Evolutionary conservation across 2,888 invertebrate genomes (phyloP).

Genomic region (Formica aserva): DNA sequence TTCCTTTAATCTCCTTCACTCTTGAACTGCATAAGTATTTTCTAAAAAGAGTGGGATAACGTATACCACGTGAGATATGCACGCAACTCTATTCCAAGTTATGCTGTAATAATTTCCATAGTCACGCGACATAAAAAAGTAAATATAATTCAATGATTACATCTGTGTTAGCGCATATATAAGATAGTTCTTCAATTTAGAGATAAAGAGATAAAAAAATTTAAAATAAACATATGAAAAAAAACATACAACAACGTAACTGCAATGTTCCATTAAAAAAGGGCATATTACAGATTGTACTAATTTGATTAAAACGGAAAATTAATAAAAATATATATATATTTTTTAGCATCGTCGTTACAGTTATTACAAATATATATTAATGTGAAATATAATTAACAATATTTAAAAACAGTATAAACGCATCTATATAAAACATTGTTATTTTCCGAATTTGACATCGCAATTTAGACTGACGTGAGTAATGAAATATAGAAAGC

Average conservation of each 20-base stretch:
- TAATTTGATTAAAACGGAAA: not conserved
- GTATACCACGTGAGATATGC: not conserved
- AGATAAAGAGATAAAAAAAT: not conserved
- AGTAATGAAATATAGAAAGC: no score
- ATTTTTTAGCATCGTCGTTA: not conserved
- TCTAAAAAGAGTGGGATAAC: not conserved
- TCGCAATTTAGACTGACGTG: not conserved
- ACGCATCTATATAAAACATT: not conserved
- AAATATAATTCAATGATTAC: not conserved
- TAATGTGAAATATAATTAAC: not conserved
- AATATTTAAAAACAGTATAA: not conserved
- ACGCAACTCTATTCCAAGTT: not conserved
- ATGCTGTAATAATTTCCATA: not conserved
- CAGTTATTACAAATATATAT: not conserved
- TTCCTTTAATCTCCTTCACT: not conserved
- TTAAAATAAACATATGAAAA: not conserved
- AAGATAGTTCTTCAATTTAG: not conserved
- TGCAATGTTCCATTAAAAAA: not conserved
- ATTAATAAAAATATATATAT: not conserved
- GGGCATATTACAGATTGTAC: not conserved
- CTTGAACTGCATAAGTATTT: not conserved
- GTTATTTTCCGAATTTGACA: not conserved
- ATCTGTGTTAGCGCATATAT: not conserved
- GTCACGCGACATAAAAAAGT: not conserved
- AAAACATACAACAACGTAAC: not conserved